Percentiles rank a stretch among this genome's conserved stretches.
phyloP scores from a whole-genome alignment of 2,797 vertebrate species.

The Pampus argenteus region DNA sequence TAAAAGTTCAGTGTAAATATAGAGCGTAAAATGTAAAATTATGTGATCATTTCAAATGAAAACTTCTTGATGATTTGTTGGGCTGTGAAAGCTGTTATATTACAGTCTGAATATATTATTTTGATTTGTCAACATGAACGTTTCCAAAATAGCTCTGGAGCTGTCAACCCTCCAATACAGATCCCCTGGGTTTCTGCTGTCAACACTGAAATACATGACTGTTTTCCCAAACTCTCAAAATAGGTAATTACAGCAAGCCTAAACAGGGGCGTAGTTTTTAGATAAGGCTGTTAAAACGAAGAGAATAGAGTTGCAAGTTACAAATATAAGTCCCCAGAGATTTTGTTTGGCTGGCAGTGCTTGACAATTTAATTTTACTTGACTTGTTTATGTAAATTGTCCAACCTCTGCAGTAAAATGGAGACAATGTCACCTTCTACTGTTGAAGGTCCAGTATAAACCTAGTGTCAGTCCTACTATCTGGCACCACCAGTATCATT shows the following conservation, averaged over 20 bases:
- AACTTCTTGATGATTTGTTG: constrained; percentile 3
- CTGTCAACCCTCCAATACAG: constrained; percentile 12
- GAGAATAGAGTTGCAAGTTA: constrained; percentile 2
- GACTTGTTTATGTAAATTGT: background rate
- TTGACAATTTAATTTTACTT: background rate
- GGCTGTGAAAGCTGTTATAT: constrained; percentile 3
- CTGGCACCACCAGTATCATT: background rate
- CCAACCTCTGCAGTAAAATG: background rate
- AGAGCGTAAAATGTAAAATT: background rate
- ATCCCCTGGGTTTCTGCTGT: constrained; percentile 37
- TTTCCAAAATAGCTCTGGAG: constrained; percentile 33
- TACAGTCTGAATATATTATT: constrained; percentile 19
- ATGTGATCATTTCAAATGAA: constrained; percentile 3
- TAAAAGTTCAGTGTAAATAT: constrained; percentile 15
- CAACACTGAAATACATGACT: constrained; percentile 18
- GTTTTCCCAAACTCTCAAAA: constrained; percentile 37
- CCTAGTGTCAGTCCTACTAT: background rate
- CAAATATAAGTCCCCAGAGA: background rate
- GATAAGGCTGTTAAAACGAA: constrained; percentile 4
- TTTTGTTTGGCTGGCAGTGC: background rate
- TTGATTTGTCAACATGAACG: constrained; percentile 29
- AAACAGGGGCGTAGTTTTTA: constrained; percentile 17
- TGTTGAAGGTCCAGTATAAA: background rate
- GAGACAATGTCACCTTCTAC: background rate
- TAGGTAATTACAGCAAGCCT: constrained; percentile 23